These are phyloP conservation scores for Podilymbus podiceps DNA, from an alignment of 2,113 vertebrate species.

Conservation along the genomic window DNA sequence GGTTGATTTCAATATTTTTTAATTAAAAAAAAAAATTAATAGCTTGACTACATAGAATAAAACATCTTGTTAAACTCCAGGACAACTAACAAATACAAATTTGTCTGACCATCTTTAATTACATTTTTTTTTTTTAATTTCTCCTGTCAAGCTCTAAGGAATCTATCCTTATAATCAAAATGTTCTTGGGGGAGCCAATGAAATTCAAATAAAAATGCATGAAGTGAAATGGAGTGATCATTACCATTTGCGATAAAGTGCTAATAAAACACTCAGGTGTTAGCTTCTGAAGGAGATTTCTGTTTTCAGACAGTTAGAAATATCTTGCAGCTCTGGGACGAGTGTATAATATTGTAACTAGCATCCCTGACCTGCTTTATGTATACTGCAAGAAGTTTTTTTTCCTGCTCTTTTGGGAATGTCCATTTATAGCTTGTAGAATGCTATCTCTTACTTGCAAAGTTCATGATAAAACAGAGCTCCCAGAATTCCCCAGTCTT, in stretches of 20 bases:
- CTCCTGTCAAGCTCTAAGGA: background rate
- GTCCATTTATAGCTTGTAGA: background rate
- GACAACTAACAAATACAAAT: constrained; percentile 33
- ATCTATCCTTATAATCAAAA: background rate
- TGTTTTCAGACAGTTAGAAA: constrained; percentile 1
- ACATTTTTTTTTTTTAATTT: background rate
- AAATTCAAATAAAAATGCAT: constrained; percentile 12
- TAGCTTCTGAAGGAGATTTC: constrained; percentile 5
- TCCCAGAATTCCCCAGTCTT: background rate
- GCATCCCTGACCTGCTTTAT: constrained; percentile 13
- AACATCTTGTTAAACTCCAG: background rate
- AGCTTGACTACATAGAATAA: background rate
- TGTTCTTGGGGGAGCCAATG: fast-evolving
- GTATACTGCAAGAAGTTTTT: background rate
- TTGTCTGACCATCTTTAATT: constrained; percentile 29
- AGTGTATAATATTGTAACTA: constrained; percentile 20
- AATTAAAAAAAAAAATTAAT: constrained; percentile 12
- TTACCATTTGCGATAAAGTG: background rate
- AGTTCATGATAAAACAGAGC: background rate
- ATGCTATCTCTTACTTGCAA: background rate
- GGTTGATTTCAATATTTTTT: constrained; percentile 15
- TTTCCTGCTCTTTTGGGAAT: background rate
- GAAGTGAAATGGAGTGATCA: background rate
- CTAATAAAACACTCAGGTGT: constrained; percentile 24
- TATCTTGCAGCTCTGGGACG: background rate